A percentile compares a stretch with the other conserved stretches of the same genome.
Evolutionary conservation across 2,113 vertebrate species (phyloP).

Genomic region (Thunnus thynnus): DNA sequence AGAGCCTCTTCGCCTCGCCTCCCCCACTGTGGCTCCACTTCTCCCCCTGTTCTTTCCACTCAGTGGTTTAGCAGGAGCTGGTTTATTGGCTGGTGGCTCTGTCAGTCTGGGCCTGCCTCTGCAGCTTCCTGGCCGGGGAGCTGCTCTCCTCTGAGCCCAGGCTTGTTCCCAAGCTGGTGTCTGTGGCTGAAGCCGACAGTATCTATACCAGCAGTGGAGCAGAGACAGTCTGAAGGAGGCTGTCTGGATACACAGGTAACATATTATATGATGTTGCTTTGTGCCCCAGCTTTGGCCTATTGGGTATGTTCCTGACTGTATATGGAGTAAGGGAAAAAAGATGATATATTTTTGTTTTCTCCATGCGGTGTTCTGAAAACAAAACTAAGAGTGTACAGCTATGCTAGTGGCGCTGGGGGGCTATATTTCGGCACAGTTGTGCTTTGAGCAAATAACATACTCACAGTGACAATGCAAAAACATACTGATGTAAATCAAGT

Average conservation of each 20-base stretch:
- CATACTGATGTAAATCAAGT: too few species aligned
- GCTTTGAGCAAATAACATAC: too few species aligned
- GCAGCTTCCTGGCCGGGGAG: background rate
- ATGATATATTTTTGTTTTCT: too few species aligned
- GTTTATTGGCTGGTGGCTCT: conserved; percentile 13
- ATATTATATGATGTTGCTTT: too few species aligned
- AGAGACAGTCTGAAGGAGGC: background rate
- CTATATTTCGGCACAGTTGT: too few species aligned
- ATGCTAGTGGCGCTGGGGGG: too few species aligned
- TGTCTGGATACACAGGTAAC: background rate
- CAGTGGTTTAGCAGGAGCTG: conserved; percentile 31
- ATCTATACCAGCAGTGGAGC: background rate
- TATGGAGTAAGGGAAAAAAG: too few species aligned
- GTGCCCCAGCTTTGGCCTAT: too few species aligned
- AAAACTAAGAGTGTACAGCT: too few species aligned
- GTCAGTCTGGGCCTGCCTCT: background rate
- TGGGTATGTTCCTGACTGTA: too few species aligned
- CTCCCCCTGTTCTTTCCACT: conserved; percentile 36
- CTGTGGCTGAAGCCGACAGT: background rate
- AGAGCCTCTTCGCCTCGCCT: conserved; percentile 2
- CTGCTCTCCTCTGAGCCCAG: conserved; percentile 16
- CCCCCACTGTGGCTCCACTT: conserved; percentile 24
- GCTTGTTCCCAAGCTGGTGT: conserved; percentile 28
- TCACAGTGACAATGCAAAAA: too few species aligned
- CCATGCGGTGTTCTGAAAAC: too few species aligned